Base-by-base conservation (phyloP, 2,797 vertebrate species). In the Euthynnus affinis region DNA sequence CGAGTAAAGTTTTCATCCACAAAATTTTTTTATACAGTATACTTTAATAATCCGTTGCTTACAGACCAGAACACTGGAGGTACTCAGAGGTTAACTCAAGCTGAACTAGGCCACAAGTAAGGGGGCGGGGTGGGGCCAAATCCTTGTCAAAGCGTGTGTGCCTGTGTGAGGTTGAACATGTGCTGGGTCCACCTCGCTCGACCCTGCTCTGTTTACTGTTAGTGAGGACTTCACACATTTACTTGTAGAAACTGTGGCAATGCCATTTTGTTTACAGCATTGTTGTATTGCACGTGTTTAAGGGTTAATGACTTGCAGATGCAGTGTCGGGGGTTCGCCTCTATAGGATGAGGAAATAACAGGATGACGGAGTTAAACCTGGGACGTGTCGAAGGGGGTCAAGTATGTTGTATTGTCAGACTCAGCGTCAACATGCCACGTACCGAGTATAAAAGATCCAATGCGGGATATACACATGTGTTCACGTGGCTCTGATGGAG, bases 221-320 rank as follows among this genome's bases (percentile, higher is more conserved):
- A 93, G 69, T 69, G 17, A 3, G 12, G 74, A 86, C 82, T 90
- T 86, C 82, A 90, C 89, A 86, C 89, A 58, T 89, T 63, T 63
- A 64, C 70, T 68, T 23, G 52, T 17, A 66, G 71, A 51, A 83
- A 78, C 52, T 65, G 84, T 83, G 88, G 91, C 88, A 81, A 78
- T 76, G 76, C 78, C 78, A 71, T 88, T 80, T 86, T 93, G 91
- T 92, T 93, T 93, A 91, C 90, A 62, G 71, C 88, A 80, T 86
- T 87, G 90, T 90, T 87, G 88, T 81, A 79, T 61, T 57, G 69
- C 76, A 76, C 81, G 67, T 88, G 91, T 88, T 85, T 74, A 32
- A 53, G 83, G 90, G 87, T 90, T 94, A 95, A 95, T 92, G 84
- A 83, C 79, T 90, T 74, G 85, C 95, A 96, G 92, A 91, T 93